Percentiles rank a stretch among this genome's conserved stretches.
These are phyloP conservation scores for Congeria kusceri DNA, from an alignment of 2,888 invertebrate genomes.

Conservation along the genomic window DNA sequence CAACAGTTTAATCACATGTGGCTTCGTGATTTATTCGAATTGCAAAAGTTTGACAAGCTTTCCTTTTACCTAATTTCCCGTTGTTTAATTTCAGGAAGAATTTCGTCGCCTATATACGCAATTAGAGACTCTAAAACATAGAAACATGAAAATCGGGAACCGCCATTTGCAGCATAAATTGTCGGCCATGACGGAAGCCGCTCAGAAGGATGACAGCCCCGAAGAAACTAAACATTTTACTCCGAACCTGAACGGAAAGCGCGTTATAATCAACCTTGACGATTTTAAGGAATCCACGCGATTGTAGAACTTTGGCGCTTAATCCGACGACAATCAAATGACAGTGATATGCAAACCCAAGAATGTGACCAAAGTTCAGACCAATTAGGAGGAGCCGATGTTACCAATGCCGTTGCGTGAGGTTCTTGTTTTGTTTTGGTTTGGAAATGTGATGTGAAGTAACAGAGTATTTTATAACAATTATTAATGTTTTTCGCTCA, in stretches of 20 bases:
- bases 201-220: conserved; percentile 85
- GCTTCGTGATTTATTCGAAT: no score
- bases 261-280: conserved; percentile 83
- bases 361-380: not conserved
- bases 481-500: no score
- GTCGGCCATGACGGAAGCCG: conserved; percentile 93
- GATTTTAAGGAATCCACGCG: conserved; percentile 82
- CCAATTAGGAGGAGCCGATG: not conserved
- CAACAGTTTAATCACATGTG: no score
- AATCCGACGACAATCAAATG: conserved; percentile 35
- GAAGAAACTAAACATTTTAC: conserved; percentile 79
- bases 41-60: no score
- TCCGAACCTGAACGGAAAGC: conserved; percentile 82
- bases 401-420: no score
- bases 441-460: no score
- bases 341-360: conserved; percentile 37
- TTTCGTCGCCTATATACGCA: conserved; percentile 92
- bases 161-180: conserved; percentile 91
- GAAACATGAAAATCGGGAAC: conserved; percentile 91
- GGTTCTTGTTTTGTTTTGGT: no score
- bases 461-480: no score
- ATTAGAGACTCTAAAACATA: conserved; percentile 92
- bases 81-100: conserved; percentile 89
- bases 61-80: no score
- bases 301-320: conserved; percentile 63